Evolutionary conservation across 1,140 invertebrate genomes (phyloP).

Genomic region (Hycleus phaleratus): DNA sequence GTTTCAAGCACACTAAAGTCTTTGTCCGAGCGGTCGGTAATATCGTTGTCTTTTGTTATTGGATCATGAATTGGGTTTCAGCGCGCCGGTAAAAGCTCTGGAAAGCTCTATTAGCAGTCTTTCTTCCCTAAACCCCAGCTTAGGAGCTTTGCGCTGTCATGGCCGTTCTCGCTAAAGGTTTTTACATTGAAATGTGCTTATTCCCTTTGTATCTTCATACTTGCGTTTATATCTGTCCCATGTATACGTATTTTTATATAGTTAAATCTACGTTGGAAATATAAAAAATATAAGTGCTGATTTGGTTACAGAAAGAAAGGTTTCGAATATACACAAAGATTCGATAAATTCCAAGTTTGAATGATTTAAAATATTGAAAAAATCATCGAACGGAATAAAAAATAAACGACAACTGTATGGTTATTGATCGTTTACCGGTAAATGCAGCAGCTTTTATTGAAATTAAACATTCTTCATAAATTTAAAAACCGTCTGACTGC

Average conservation of each 20-base stretch:
- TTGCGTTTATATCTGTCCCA: too few relatives aligned
- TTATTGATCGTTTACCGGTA: too few relatives aligned
- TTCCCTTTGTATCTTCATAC: conserved; percentile 31
- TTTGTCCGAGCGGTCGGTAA: conserved; percentile 41
- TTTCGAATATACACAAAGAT: too few relatives aligned
- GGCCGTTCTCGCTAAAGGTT: conserved; percentile 36
- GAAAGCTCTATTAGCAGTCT: conserved; percentile 44
- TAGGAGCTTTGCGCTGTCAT: conserved; percentile 40
- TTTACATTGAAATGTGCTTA: conserved; percentile 41
- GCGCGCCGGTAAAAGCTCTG: conserved; percentile 39
- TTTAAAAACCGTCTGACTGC: too few relatives aligned
- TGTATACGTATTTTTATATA: too few relatives aligned
- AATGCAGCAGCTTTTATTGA: conserved; percentile 4
- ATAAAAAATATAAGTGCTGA: too few relatives aligned
- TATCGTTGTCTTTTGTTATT: conserved; percentile 45
- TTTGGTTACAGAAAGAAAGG: too few relatives aligned
- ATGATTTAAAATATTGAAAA: too few relatives aligned
- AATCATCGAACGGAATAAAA: too few relatives aligned
- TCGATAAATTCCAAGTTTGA: too few relatives aligned
- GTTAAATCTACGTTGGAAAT: too few relatives aligned
- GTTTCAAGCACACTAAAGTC: conserved; percentile 23
- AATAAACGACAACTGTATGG: too few relatives aligned
- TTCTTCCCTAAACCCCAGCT: conserved; percentile 41
- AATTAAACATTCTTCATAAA: conserved; percentile 5
- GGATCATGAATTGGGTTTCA: conserved; percentile 44